phyloP scores from a whole-genome alignment of 2,888 invertebrate species.

The Rhagium mordax region DNA sequence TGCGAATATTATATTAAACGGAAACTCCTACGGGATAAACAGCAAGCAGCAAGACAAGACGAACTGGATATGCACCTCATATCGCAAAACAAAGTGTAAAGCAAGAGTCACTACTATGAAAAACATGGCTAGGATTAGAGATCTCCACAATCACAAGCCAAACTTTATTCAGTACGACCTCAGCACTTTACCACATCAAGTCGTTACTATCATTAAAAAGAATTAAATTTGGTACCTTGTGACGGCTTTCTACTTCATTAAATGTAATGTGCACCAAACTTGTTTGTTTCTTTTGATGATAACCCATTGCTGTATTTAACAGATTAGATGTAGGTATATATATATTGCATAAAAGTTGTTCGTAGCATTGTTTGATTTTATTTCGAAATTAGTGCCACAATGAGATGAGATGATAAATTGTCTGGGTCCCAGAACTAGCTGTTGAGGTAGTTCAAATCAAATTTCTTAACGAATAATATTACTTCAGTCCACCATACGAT shows the following conservation, averaged over 20 bases:
- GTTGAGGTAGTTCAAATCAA: too few species aligned
- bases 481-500: too few species aligned
- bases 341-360: too few species aligned
- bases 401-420: too few species aligned
- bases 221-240: neutral
- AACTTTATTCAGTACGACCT: constrained; percentile 14
- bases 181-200: constrained; percentile 10
- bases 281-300: neutral
- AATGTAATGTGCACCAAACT: neutral
- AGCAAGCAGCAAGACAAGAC: constrained; percentile 46
- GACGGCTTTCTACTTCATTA: neutral
- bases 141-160: constrained; percentile 46
- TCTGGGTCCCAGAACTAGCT: too few species aligned
- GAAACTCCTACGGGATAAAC: constrained; percentile 45
- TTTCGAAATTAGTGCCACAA: too few species aligned
- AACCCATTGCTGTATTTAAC: too few species aligned
- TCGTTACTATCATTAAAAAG: neutral
- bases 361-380: too few species aligned
- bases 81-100: constrained; percentile 52
- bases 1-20: constrained; percentile 49
- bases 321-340: too few species aligned
- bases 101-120: constrained; percentile 47
- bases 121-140: constrained; percentile 35
- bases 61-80: constrained; percentile 54
- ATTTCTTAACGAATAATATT: too few species aligned